Conservation (phyloP, 2,113 vertebrate species). For the Syrmaticus mikado region DNA sequence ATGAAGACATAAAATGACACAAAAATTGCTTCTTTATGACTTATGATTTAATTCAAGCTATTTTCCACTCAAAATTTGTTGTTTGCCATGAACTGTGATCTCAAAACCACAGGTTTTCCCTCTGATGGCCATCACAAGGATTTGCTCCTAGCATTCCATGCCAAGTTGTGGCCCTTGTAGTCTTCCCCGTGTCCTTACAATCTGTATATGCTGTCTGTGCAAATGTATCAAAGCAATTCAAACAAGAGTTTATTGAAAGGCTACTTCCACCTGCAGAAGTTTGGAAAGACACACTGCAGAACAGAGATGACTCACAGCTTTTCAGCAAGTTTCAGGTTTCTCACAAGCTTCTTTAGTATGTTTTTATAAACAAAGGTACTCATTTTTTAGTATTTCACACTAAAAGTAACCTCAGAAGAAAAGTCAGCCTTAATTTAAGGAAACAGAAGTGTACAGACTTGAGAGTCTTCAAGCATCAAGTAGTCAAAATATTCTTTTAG, state of each 20-base stretch:
- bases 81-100: not conserved
- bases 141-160: not conserved
- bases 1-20: not conserved
- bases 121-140: not conserved
- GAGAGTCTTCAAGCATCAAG: not conserved
- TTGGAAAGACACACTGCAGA: not conserved
- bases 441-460: not conserved
- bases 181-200: not conserved
- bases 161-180: not conserved
- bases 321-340: not conserved
- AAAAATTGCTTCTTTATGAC: not conserved
- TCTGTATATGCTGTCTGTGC: rapidly evolving
- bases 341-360: not conserved
- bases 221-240: not conserved
- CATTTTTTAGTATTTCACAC: constrained; percentile 6
- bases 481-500: not conserved
- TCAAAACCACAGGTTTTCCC: not conserved
- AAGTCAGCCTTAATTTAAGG: not conserved
- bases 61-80: not conserved
- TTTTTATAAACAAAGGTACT: constrained; percentile 12
- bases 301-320: not conserved
- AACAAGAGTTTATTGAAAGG: not conserved
- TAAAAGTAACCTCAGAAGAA: constrained; percentile 44
- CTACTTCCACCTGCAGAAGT: not conserved
- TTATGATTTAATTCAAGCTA: not conserved